Base-by-base conservation (phyloP, 2,888 invertebrate genomes). In the Cheilosia vernalis region DNA sequence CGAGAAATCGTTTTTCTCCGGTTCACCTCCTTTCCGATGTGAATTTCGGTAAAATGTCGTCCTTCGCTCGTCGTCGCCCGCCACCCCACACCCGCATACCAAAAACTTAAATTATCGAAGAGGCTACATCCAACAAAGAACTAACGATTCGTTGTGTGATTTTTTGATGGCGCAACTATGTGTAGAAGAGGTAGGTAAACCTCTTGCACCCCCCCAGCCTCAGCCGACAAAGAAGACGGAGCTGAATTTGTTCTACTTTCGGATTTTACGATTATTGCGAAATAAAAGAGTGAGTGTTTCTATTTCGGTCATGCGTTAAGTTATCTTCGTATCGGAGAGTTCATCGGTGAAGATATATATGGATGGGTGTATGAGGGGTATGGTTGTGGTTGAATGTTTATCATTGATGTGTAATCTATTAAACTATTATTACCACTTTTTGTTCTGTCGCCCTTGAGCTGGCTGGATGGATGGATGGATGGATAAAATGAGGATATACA, bases 181-280 rank as follows among this genome's bases (percentile, higher is more conserved):
- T 40, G 70, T 61, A 49, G n/a, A 13, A 15, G n/a, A 44, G 44
- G 44, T 7, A 44, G 2, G 15, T 56, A 30, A 21, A 10, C 47
- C 53, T 7, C 15, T 64, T 2, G 37, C 24, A 17, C 40, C 19
- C 40, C 19, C 10, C 1, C 37, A 21, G 9, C 30, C 30, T 9
- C 30, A 9, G 9, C 7, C 2, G 27, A 30, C 3, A 21, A 13
- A 13, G 15, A 24, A 19, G 40, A 63, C 64, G 63, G 58, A 64
- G 58, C 81, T 58, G 63, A 81, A 82, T 82, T 82, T 83, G 82
- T 83, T 72, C 72, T 78, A 66, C 82, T 83, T 78, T 78, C 66
- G 40, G 78, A 72, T 83, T 83, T 83, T 83, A 83, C 78, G 82
- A 72, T 83, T 83, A 83, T 83, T 66, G 78, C 78, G 60, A 83